Evolutionary conservation across 1,140 invertebrate species (phyloP).

Genomic region (Calycopis cecrops): DNA sequence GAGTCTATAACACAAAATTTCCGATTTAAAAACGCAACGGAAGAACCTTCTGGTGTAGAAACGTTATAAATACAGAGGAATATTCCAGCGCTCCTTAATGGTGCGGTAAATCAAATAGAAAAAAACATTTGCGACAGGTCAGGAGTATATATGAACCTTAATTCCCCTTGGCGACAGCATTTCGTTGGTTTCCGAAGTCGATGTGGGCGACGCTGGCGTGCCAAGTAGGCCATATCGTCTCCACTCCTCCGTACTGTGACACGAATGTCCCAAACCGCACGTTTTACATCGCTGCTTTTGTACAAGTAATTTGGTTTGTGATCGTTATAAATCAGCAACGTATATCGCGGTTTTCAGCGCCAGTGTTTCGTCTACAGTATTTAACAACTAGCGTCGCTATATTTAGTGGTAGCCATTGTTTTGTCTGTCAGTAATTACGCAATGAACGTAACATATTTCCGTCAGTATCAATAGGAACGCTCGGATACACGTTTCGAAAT

Average conservation of each 20-base stretch:
- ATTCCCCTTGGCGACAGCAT: constrained; percentile 35
- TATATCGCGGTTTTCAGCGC: constrained; percentile 9
- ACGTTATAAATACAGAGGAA: too few species aligned
- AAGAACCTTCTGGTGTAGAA: too few species aligned
- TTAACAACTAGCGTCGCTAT: constrained; percentile 25
- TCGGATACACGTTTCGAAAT: constrained; percentile 45
- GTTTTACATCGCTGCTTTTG: constrained; percentile 24
- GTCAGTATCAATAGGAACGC: constrained; percentile 40
- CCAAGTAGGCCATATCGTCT: constrained; percentile 54
- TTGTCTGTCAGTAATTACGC: constrained; percentile 51
- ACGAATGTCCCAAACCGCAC: constrained; percentile 4
- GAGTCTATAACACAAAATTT: too few species aligned
- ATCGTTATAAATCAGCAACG: constrained; percentile 25
- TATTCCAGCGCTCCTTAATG: neutral
- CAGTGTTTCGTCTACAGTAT: constrained; percentile 11
- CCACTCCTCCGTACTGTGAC: constrained; percentile 29
- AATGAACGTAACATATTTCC: constrained; percentile 41
- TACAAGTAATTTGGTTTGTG: neutral
- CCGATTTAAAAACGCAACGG: too few species aligned
- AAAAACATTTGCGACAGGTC: constrained; percentile 7
- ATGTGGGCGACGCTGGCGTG: constrained; percentile 34
- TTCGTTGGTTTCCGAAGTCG: constrained; percentile 37
- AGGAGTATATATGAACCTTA: constrained; percentile 20
- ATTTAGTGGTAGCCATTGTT: constrained; percentile 47
- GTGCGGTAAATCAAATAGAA: constrained; percentile 15